Conservation (phyloP, 2,888 invertebrate species). For the Halictus quadricinctus region DNA sequence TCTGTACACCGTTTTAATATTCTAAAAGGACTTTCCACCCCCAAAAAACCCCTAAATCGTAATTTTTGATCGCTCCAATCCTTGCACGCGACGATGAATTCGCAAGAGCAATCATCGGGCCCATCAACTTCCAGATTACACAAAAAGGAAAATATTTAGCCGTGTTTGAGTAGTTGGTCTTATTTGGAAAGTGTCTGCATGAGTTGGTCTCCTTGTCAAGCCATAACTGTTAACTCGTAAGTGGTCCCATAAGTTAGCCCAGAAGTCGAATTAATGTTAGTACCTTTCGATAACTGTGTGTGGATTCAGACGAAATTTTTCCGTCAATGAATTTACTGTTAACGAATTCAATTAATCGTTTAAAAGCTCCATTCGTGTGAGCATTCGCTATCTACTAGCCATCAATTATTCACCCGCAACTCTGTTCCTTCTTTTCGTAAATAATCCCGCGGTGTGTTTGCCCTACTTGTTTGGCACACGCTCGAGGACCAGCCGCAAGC, state of each 20-base stretch:
- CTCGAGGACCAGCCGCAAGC: conserved; percentile 1
- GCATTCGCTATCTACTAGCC: neutral
- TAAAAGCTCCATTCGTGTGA: neutral
- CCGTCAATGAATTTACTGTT: neutral
- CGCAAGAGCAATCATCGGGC: neutral
- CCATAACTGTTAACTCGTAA: too few species aligned
- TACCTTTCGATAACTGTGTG: neutral
- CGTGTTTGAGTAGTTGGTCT: neutral
- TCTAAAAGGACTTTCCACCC: neutral
- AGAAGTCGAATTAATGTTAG: neutral
- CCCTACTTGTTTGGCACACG: conserved; percentile 5
- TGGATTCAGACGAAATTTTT: neutral
- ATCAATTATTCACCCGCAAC: conserved; percentile 1
- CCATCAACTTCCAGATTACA: neutral
- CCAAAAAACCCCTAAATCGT: neutral
- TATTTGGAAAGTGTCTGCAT: neutral
- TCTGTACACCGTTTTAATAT: conserved; percentile 4
- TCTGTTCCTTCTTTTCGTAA: neutral
- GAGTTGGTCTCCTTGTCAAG: too few species aligned
- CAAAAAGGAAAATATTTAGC: neutral
- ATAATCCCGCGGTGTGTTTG: conserved; percentile 11
- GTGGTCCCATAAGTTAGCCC: neutral
- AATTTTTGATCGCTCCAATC: neutral
- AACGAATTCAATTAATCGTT: neutral
- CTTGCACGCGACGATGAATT: neutral